Evolutionary conservation across 2,888 invertebrate species (phyloP), one percentile per base, ranked within the genome.

Genomic region (Gnatocerus cornutus): DNA sequence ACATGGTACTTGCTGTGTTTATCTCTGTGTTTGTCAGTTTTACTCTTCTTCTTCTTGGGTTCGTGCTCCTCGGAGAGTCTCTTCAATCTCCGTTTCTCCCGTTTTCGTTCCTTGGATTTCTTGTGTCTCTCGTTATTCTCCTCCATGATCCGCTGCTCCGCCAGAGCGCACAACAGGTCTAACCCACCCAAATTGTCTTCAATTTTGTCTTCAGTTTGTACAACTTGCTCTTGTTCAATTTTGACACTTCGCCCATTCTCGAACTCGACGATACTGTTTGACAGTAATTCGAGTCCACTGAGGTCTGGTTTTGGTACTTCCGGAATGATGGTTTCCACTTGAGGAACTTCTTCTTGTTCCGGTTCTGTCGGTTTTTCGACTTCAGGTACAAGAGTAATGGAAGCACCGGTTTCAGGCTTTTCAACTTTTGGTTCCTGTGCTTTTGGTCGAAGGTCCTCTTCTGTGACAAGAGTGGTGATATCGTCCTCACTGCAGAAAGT

Each of bases 201-300:
- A 48, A 78, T 76, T 0, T 86, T 86, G 3, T 52, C 72, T 89
- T 87, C 46, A 84, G 84, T 66, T 87, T n/a, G 87, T 0, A 74
- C 79, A n/a, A 64, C 52, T n/a, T n/a, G n/a, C 37, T 63, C 72
- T 64, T 84, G 82, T 69, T 83, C 82, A 52, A 87, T 87, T 1
- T 73, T 76, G 72, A 62, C 72, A 84, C 71, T 71, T 8, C 84
- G 82, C 52, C 85, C 79, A 59, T 88, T 88, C 78, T 92, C 92
- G 75, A 92, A 91, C 77, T 93, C 93, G 64, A 92, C 93, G 69
- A 95, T 94, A 81, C 95, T 95, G 78, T 95, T 95, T 0, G 95
- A 95, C 16, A 95, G 83, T 41, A 95, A 84, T 81, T 95, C 94
- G 30, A 96, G 84, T 0, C 95, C 95, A 74, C 93, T 94, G 5